phyloP scores from a whole-genome alignment of 2,888 invertebrate species.

The Brenthis hecate region DNA sequence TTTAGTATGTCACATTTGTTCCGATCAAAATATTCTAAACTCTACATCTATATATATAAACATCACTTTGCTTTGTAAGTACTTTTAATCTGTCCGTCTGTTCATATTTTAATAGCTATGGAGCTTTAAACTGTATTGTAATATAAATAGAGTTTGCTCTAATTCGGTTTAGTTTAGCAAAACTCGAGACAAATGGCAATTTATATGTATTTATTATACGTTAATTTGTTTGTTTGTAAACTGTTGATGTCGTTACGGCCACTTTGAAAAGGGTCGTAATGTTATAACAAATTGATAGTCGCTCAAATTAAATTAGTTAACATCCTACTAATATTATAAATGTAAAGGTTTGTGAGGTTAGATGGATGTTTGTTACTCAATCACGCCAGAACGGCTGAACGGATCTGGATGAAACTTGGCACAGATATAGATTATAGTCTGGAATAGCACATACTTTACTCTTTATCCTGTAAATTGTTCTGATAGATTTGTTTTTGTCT shows the following conservation, averaged over 20 bases:
- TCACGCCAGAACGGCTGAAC: too few species aligned
- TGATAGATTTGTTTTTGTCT: too few species aligned
- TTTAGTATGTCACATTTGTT: conserved; percentile 29
- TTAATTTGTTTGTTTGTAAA: conserved; percentile 37
- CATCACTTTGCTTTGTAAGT: conserved; percentile 10
- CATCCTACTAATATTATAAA: background rate
- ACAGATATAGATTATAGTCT: too few species aligned
- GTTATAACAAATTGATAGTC: conserved; percentile 10
- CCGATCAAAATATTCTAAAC: too few species aligned
- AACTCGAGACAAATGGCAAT: conserved; percentile 20
- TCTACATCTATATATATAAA: conserved; percentile 10
- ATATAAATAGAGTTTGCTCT: background rate
- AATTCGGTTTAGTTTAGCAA: background rate
- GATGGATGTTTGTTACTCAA: too few species aligned
- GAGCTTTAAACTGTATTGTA: conserved; percentile 9
- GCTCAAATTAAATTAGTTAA: conserved; percentile 4
- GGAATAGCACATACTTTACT: too few species aligned
- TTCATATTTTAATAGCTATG: background rate
- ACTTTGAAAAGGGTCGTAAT: conserved; percentile 10
- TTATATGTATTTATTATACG: conserved; percentile 34
- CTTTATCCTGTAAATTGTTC: too few species aligned
- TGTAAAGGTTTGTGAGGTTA: too few species aligned
- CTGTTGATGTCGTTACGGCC: conserved; percentile 27
- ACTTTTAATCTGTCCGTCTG: conserved; percentile 17
- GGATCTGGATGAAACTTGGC: too few species aligned